Percentiles rank a stretch among this genome's conserved stretches.
Conservation (phyloP, 30 jellyfish, hydroid and myxozoan species). For the Cassiopea xamachana region DNA sequence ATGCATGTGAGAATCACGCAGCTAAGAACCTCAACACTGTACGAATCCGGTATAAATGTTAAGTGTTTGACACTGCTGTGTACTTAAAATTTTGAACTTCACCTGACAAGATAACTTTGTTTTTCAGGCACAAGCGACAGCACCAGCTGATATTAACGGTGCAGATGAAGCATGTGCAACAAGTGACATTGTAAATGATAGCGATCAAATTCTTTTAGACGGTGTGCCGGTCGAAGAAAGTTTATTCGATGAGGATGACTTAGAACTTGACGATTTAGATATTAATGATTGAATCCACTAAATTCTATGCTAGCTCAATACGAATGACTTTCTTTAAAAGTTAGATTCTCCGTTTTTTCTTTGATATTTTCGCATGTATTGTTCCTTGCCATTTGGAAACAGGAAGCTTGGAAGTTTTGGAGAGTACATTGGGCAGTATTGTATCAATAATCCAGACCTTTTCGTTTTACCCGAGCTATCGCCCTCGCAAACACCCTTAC, state of each 20-base stretch:
- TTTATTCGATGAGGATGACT: constrained; percentile 85
- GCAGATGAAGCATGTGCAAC: constrained; percentile 88
- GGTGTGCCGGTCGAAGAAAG: constrained; percentile 99
- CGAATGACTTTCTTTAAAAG: background rate
- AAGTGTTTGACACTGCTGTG: background rate
- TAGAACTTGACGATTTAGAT: constrained; percentile 88
- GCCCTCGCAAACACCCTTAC: too few species aligned
- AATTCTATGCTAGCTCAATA: background rate
- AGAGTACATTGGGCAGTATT: background rate
- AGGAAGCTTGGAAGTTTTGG: background rate
- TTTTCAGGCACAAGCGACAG: constrained; percentile 41
- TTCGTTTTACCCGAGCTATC: too few species aligned
- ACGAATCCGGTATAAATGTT: too few species aligned
- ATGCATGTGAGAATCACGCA: too few species aligned
- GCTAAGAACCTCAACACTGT: too few species aligned
- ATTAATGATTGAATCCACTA: constrained; percentile 53
- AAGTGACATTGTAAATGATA: constrained; percentile 23
- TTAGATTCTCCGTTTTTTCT: background rate
- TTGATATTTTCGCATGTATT: background rate
- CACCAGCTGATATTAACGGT: constrained; percentile 84
- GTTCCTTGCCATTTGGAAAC: background rate
- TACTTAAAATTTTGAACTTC: too few species aligned
- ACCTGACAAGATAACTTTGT: background rate
- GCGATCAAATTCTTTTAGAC: constrained; percentile 62
- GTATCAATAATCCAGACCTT: background rate